A percentile compares a stretch with the other conserved stretches of the same genome.
These are phyloP conservation scores for Drosophila insularis DNA, from an alignment of 1,140 invertebrate species.

Conservation along the genomic window DNA sequence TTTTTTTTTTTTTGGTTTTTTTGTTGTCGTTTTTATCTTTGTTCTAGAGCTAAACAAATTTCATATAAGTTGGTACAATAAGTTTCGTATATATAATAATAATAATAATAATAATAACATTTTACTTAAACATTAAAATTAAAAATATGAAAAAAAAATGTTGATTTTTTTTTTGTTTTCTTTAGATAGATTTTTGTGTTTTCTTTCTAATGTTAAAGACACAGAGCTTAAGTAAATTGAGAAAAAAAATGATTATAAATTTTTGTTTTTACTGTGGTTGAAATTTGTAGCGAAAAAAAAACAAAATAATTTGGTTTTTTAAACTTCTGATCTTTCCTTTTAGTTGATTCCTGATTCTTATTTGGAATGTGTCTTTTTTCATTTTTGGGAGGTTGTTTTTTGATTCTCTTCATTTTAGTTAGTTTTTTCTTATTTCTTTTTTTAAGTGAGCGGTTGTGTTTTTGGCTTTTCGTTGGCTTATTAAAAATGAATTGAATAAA, in stretches of 20 bases:
- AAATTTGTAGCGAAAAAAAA: not conserved
- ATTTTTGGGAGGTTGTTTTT: not conserved
- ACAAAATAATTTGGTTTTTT: not conserved
- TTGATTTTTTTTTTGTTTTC: conserved; percentile 4
- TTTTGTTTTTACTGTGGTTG: not conserved
- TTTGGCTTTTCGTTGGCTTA: conserved; percentile 34
- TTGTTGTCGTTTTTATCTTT: conserved; percentile 49
- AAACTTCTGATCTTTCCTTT: not conserved
- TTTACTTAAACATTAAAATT: conserved; percentile 54
- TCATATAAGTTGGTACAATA: conserved; percentile 75
- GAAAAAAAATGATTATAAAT: not conserved
- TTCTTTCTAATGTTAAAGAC: conserved; percentile 4
- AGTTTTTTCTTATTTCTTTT: conserved; percentile 19
- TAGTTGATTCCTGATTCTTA: conserved; percentile 3
- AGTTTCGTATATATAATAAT: conserved; percentile 29
- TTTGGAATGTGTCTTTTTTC: conserved; percentile 62
- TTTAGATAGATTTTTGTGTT: conserved; percentile 19
- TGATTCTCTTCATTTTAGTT: conserved; percentile 7
- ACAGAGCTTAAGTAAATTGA: conserved; percentile 10
- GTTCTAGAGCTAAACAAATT: conserved; percentile 79
- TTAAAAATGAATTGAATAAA: conserved; percentile 12
- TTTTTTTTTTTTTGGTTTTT: conserved; percentile 38
- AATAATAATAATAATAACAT: conserved; percentile 69
- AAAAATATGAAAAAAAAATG: conserved; percentile 36
- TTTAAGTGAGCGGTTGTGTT: conserved; percentile 22